These are phyloP conservation scores for Natator depressus DNA, from an alignment of 2,113 vertebrate species.

Conservation along the genomic window DNA sequence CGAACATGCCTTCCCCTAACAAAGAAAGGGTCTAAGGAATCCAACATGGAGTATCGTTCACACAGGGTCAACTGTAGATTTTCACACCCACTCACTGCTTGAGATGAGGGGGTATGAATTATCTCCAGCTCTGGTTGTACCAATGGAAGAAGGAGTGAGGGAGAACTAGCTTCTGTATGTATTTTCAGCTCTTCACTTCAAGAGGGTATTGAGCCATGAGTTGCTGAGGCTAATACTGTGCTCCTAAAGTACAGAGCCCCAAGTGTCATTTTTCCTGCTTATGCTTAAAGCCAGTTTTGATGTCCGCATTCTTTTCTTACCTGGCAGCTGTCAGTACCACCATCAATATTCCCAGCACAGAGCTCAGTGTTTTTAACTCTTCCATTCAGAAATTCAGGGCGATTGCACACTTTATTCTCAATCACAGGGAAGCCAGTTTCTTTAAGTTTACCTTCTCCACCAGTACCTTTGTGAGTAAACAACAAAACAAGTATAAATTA, in stretches of 20 bases:
- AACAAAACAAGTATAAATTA: background rate
- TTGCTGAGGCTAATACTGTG: background rate
- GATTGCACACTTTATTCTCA: conserved; percentile 89
- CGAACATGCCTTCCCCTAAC: background rate
- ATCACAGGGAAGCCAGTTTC: conserved; percentile 88
- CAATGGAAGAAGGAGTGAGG: background rate
- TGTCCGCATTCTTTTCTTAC: conserved; percentile 63
- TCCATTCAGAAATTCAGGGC: conserved; percentile 76
- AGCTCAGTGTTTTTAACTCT: conserved; percentile 82
- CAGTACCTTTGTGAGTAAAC: conserved; percentile 72
- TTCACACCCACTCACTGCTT: background rate
- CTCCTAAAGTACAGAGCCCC: background rate
- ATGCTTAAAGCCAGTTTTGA: background rate
- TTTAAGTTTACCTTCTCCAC: conserved; percentile 79
- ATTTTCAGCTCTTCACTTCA: background rate
- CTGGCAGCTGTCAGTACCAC: conserved; percentile 89
- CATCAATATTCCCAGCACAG: conserved; percentile 85
- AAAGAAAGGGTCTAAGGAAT: background rate
- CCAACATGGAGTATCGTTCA: background rate
- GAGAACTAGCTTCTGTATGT: background rate
- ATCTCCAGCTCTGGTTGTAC: background rate
- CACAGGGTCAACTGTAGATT: background rate
- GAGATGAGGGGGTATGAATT: background rate
- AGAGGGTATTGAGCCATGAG: background rate
- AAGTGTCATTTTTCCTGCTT: background rate